Percentiles rank a stretch among this genome's conserved stretches.
phyloP scores from a whole-genome alignment of 2,113 vertebrate genomes.

The Labeo catla region DNA sequence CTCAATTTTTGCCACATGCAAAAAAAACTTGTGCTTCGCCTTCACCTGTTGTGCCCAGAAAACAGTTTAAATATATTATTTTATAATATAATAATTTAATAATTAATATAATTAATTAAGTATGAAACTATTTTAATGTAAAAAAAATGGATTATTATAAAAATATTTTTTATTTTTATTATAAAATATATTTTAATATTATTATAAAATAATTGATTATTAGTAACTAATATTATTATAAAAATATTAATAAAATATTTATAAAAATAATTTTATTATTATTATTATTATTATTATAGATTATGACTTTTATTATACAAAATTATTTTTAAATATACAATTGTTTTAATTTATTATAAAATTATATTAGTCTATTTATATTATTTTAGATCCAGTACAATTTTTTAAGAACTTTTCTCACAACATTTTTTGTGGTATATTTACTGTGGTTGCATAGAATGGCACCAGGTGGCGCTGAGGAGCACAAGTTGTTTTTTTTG shows the following conservation, averaged over 20 bases:
- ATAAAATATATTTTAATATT: background rate
- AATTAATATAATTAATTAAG: background rate
- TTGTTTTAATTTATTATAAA: too few relatives aligned
- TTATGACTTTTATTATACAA: too few relatives aligned
- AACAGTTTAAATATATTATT: background rate
- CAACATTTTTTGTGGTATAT: background rate
- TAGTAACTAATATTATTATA: background rate
- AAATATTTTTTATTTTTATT: background rate
- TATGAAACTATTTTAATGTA: background rate
- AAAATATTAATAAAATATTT: background rate
- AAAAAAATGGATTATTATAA: too few relatives aligned
- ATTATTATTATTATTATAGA: too few relatives aligned
- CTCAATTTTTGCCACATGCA: background rate
- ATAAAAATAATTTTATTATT: background rate
- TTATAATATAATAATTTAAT: background rate
- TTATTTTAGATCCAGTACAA: background rate
- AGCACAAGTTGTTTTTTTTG: slow-evolving; percentile 42
- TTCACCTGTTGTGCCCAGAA: background rate
- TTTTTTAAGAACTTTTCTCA: too few relatives aligned
- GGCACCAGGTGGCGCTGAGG: slow-evolving; percentile 38
- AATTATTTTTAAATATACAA: too few relatives aligned
- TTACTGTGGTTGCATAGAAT: background rate
- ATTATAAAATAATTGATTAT: background rate
- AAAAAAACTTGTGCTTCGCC: background rate
- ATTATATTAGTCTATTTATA: too few relatives aligned